Percentiles rank a stretch among this genome's conserved stretches.
Conservation (phyloP, 2,797 vertebrate species). For the Percopsis omiscomaycus region DNA sequence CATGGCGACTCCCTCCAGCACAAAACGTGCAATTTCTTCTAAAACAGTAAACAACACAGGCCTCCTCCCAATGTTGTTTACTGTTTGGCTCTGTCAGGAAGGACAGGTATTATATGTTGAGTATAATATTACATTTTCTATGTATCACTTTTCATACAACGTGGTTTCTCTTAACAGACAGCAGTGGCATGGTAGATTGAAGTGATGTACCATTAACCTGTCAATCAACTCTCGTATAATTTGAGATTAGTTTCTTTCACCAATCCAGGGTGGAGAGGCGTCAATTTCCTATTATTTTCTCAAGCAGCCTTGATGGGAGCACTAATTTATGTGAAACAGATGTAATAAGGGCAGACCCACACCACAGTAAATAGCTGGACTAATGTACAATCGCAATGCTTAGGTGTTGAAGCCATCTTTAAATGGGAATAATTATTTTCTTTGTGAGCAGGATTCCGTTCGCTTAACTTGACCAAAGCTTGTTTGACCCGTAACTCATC, state of each 20-base stretch:
- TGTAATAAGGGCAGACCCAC: conserved; percentile 48
- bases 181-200: conserved; percentile 1
- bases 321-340: conserved; percentile 48
- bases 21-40: too few species aligned
- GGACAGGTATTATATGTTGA: background rate
- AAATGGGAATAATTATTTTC: conserved; percentile 65
- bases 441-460: conserved; percentile 46
- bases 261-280: conserved; percentile 58
- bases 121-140: background rate
- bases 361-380: conserved; percentile 40
- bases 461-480: conserved; percentile 30
- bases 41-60: too few species aligned
- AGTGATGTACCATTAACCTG: conserved; percentile 38
- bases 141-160: background rate
- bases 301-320: conserved; percentile 46
- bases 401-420: conserved; percentile 55
- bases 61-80: too few species aligned
- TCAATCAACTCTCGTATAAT: conserved; percentile 41
- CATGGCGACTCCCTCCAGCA: too few species aligned
- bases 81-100: too few species aligned
- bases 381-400: conserved; percentile 46
- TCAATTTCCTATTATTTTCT: conserved; percentile 61
- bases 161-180: background rate
- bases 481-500: conserved; percentile 8
- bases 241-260: conserved; percentile 43